Conservation (phyloP, 2,888 invertebrate species). For the Yponomeuta cagnagella region DNA sequence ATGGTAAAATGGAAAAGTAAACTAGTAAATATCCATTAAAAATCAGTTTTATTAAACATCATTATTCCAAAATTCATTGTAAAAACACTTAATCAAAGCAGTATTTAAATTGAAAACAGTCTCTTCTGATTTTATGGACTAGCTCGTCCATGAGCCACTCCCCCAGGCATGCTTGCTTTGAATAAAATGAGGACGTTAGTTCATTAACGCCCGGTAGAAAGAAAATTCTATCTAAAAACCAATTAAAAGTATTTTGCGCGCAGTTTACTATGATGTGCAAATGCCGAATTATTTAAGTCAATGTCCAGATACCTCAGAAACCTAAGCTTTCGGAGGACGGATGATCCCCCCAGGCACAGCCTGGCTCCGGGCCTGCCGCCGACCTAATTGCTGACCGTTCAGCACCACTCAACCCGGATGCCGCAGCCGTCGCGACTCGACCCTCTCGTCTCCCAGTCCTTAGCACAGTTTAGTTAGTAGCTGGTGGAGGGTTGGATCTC, state of each 20-base stretch:
- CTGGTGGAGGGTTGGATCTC: too few relatives aligned
- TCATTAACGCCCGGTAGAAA: too few relatives aligned
- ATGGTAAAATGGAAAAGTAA: too few relatives aligned
- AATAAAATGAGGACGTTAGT: too few relatives aligned
- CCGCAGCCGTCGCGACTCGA: conserved; percentile 39
- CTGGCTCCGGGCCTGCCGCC: conserved; percentile 21
- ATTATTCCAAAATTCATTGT: too few relatives aligned
- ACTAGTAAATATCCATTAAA: too few relatives aligned
- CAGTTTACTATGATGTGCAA: neutral
- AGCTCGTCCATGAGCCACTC: too few relatives aligned
- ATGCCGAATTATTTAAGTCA: neutral
- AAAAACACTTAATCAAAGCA: too few relatives aligned
- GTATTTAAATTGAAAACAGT: too few relatives aligned
- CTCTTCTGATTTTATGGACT: too few relatives aligned
- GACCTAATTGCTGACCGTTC: conserved; percentile 66
- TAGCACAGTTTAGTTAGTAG: neutral
- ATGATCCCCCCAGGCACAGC: neutral
- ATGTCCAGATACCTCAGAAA: neutral
- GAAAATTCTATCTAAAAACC: neutral
- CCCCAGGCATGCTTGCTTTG: too few relatives aligned
- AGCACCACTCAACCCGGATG: conserved; percentile 62
- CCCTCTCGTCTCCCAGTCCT: neutral
- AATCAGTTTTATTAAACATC: too few relatives aligned
- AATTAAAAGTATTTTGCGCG: neutral
- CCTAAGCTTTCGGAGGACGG: neutral